These are phyloP conservation scores for Elephantulus edwardii DNA, from an alignment of 2,113 vertebrate species.

Conservation along the genomic window DNA sequence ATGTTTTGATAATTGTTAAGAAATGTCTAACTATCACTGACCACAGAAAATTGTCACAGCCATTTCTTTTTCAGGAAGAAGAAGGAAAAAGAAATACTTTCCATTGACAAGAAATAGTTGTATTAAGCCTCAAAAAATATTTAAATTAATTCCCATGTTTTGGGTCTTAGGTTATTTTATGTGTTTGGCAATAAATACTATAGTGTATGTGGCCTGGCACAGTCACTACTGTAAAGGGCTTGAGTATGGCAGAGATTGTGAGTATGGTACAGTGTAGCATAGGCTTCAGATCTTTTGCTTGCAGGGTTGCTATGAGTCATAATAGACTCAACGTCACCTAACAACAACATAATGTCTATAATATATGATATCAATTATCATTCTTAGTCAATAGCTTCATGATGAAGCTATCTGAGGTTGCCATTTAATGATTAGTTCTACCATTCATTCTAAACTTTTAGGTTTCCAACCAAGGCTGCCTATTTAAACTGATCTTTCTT, in stretches of 20 bases:
- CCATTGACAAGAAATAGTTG: not conserved
- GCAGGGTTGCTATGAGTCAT: no score
- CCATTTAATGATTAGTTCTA: constrained; percentile 38
- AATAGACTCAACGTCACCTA: no score
- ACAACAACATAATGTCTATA: no score
- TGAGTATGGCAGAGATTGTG: no score
- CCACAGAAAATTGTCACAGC: not conserved
- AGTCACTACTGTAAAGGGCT: no score
- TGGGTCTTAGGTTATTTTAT: not conserved
- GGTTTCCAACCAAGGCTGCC: not conserved
- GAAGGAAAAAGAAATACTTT: not conserved
- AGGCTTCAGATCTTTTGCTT: no score
- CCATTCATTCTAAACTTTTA: not conserved
- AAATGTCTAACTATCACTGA: not conserved
- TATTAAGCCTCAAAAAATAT: not conserved
- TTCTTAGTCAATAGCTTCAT: constrained; percentile 48
- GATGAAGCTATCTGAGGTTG: constrained; percentile 40
- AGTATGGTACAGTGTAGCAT: not conserved
- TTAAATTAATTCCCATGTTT: not conserved
- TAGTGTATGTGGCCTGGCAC: no score
- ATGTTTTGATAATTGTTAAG: not conserved
- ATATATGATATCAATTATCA: constrained; percentile 23
- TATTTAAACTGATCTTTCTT: not conserved
- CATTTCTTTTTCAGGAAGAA: not conserved
- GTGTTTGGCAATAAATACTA: not conserved